Conservation (phyloP, 23 tunicate genomes). For the Pegea sp. region DNA sequence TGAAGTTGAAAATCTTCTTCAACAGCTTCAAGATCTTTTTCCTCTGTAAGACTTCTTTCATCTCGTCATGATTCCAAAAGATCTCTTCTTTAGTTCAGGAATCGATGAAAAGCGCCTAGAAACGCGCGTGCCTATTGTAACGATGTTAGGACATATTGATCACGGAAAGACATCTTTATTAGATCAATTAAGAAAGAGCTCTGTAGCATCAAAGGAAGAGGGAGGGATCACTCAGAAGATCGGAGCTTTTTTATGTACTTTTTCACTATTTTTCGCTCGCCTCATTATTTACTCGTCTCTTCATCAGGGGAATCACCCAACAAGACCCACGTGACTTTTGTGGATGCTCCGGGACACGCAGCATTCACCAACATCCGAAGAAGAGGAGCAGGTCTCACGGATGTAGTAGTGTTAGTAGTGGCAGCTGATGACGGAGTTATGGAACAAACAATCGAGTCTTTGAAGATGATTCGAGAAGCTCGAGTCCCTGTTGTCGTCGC, state of each 20-base stretch:
- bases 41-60: too few relatives aligned
- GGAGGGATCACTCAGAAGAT: slow-evolving; percentile 94
- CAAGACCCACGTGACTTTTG: slow-evolving; percentile 22
- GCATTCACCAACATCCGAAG: slow-evolving; percentile 60
- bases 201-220: slow-evolving; percentile 54
- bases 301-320: background rate
- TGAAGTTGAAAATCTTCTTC: too few relatives aligned
- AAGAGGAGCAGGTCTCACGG: slow-evolving; percentile 81
- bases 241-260: slow-evolving; percentile 60
- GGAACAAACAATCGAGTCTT: slow-evolving; percentile 85
- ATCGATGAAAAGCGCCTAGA: too few relatives aligned
- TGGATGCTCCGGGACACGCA: slow-evolving; percentile 96
- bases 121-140: slow-evolving; percentile 41
- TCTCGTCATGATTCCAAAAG: too few relatives aligned
- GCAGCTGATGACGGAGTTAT: slow-evolving; percentile 98
- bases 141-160: slow-evolving; percentile 87
- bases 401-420: slow-evolving; percentile 71
- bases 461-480: slow-evolving; percentile 35
- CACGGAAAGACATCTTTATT: slow-evolving; percentile 71
- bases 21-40: too few relatives aligned
- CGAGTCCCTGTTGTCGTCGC: slow-evolving; percentile 47
- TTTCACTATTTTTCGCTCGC: background rate
- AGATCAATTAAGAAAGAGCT: slow-evolving; percentile 41
- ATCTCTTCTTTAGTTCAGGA: too few relatives aligned
- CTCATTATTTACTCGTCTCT: background rate